Percentiles rank a stretch among this genome's conserved stretches.
Evolutionary conservation across 92 coral and sea anemone genomes (phyloP).

Genomic region (Umimayanthus chanpuru): DNA sequence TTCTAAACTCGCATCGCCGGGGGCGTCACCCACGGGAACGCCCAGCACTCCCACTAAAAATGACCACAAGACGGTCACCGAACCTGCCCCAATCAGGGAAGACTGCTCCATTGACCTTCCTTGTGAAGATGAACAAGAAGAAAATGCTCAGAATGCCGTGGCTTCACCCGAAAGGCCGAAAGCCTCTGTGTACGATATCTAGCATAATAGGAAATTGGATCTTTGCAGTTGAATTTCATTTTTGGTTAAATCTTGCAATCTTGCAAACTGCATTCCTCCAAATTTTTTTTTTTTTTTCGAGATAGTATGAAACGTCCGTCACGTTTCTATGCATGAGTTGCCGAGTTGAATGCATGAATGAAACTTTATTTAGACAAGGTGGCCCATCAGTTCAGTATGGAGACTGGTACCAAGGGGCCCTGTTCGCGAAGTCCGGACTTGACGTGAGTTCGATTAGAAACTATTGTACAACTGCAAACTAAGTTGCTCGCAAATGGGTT

Average conservation of each 20-base stretch:
- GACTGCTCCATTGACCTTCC: conserved; percentile 55
- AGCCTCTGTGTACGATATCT: conserved; percentile 73
- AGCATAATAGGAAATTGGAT: neutral
- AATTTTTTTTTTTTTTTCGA: neutral
- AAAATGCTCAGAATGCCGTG: conserved; percentile 33
- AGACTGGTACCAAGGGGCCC: too few relatives aligned
- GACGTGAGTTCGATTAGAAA: too few relatives aligned
- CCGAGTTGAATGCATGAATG: neutral
- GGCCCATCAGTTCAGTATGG: too few relatives aligned
- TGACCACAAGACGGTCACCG: conserved; percentile 46
- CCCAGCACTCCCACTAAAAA: conserved; percentile 16
- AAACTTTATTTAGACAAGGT: too few relatives aligned
- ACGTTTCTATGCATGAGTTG: neutral
- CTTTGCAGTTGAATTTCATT: neutral
- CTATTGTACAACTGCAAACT: too few relatives aligned
- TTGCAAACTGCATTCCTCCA: neutral
- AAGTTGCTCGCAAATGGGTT: too few relatives aligned
- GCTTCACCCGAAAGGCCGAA: conserved; percentile 57
- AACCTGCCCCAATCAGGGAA: conserved; percentile 51
- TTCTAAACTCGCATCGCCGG: conserved; percentile 25
- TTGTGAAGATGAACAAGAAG: conserved; percentile 26
- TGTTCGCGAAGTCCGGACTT: neutral
- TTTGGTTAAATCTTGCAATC: neutral
- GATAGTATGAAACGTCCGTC: neutral
- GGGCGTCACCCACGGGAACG: conserved; percentile 24